Base-by-base conservation (phyloP, 2,113 vertebrate genomes). In the Scytalopus superciliaris region DNA sequence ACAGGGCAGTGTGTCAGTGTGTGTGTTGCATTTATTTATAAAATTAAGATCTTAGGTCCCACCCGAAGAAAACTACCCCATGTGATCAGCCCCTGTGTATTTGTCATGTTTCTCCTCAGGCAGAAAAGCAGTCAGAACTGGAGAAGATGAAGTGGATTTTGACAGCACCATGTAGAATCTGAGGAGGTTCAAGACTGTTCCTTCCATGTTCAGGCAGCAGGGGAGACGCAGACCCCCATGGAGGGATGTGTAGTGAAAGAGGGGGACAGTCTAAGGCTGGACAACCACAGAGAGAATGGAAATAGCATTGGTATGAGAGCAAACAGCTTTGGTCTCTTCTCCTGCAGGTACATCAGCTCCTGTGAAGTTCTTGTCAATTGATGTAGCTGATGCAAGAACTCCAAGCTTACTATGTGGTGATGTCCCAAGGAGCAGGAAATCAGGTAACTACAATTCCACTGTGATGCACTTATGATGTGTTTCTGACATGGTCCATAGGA, bases 391-490 rank as follows among this genome's bases (percentile, higher is more conserved):
- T 31, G 24, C 6, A 70, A 76, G 64, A 57, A 14, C 14, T 56
- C 49, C 25, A 56, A 23, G 31, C 8, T 67, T 25, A 31, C 42
- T 6, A 3, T 24, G 40, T 27, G 19, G 4, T 22, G 24, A 0
- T 62, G 53, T 64, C 40, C 52, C 11, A 37, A 49, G 44, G 35
- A 81, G 44, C 44, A 72, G 35, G 19, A 81, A 39, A 78, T 19
- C 52, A 84, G 22, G 33, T 67, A 72, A 66, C 7, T 35, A 15
- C 0, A 2, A 6, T 77, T 33, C 22, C 19, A 37, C 6, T 2
- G 1, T n/a, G 64, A n/a, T n/a, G 10, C 7, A 8, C 0, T 1
- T 13, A 5, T 10, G 21, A 33, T 27, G 17, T 17, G 12, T 45
- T 76, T 62, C 35, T 84, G 31, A 7, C 5, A 1, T 2, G 10